These are phyloP conservation scores for Hafferia zeledoni DNA, from an alignment of 2,797 vertebrate species.

Conservation along the genomic window DNA sequence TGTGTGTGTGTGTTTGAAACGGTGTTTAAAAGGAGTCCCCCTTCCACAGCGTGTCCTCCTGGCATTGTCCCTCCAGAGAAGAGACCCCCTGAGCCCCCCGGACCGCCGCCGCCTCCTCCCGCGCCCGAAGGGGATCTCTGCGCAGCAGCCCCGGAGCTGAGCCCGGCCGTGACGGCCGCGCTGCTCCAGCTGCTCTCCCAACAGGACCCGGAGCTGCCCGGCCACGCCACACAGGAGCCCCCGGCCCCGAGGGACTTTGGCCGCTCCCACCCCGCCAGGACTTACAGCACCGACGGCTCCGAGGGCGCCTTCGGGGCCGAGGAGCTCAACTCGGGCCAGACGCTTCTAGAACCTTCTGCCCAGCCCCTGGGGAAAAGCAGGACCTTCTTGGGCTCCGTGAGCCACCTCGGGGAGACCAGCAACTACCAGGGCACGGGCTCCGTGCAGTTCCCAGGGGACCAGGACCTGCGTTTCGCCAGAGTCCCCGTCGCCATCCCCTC, in stretches of 20 bases:
- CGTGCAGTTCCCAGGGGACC: constrained; percentile 92
- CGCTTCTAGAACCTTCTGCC: constrained; percentile 74
- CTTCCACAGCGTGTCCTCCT: constrained; percentile 80
- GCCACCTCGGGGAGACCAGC: constrained; percentile 82
- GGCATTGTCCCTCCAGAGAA: constrained; percentile 83
- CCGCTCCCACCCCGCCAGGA: constrained; percentile 74
- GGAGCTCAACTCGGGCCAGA: constrained; percentile 75
- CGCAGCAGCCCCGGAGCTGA: constrained; percentile 81
- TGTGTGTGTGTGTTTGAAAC: constrained; percentile 4
- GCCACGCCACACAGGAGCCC: constrained; percentile 70
- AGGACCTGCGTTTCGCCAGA: constrained; percentile 93
- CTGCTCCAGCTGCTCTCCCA: constrained; percentile 92
- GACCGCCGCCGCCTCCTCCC: constrained; percentile 80
- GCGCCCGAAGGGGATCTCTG: constrained; percentile 74
- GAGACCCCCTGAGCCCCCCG: constrained; percentile 87
- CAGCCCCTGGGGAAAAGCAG: constrained; percentile 81
- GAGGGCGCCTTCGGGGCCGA: constrained; percentile 77
- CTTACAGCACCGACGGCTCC: constrained; percentile 75
- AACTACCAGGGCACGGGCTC: constrained; percentile 80
- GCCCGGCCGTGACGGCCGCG: constrained; percentile 88
- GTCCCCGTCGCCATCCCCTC: constrained; percentile 74
- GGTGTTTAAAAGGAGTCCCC: constrained; percentile 84
- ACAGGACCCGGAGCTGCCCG: constrained; percentile 81
- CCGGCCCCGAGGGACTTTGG: constrained; percentile 69
- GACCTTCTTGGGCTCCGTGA: constrained; percentile 82